Evolutionary conservation across 1,140 invertebrate genomes (phyloP), one percentile per base, ranked within the genome.

Genomic region (Caligus rogercresseyi): DNA sequence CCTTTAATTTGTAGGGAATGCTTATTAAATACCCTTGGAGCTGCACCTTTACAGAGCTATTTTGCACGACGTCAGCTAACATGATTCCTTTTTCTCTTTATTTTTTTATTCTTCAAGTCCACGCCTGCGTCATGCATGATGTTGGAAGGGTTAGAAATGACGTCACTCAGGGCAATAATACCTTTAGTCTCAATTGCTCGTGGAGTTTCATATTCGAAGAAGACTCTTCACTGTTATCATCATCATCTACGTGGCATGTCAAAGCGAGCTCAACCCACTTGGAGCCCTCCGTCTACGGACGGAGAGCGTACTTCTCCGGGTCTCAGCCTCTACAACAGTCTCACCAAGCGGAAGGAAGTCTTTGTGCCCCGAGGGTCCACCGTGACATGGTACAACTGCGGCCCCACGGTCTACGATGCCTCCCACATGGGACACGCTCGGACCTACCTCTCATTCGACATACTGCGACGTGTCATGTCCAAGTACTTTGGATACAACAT

Each of bases 371-470:
- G 87, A 67, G 88, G 86, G 14, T 83, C 85, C 69, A 77, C 79
- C 68, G 82, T 98, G 16, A 78, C 81, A 13, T 98, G 93, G 94
- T 98, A 98, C 73, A 93, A 88, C 70, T 98, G 94, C 74, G 90
- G 91, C 2, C 94, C 93, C 25, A 98, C 94, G 15, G 93, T 98
- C 0, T 98, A 98, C 72, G 93, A 98, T 82, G 85, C 88, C 2
- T 89, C 95, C 11, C 96, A 99, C 74, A 98, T 99, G 95, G 96
- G 96, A 3, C 95, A 98, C 80, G 94, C 94, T 7, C 84, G 91
- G 87, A 93, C 93, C 14, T 99, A 98, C 71, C 95, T 99, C 70
- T 93, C 94, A 2, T 98, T 99, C 77, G 96, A 99, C 76, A 99
- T 99, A 70, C 72, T 99, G 26, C 78, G 96, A 60, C 76, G 96